A percentile compares a stretch with the other conserved stretches of the same genome.
These are phyloP conservation scores for Chalcis sispes DNA, from an alignment of 2,888 invertebrate species.

Conservation along the genomic window DNA sequence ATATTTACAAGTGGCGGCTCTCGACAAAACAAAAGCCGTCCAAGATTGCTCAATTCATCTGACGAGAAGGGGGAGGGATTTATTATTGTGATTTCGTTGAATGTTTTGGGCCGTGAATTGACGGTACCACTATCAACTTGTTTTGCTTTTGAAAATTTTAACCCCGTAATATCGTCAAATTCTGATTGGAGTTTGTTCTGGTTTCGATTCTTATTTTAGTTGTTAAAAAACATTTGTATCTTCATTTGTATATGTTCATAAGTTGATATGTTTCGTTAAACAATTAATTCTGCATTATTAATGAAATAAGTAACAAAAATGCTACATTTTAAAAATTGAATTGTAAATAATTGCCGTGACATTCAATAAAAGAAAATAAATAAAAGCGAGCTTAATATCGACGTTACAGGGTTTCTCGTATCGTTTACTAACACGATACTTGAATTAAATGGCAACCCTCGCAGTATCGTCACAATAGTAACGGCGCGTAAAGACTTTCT, in stretches of 20 bases:
- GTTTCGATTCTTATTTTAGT: neutral
- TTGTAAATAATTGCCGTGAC: no score
- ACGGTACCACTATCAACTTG: conserved; percentile 54
- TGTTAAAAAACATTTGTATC: no score
- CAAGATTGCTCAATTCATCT: conserved; percentile 75
- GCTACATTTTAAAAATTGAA: no score
- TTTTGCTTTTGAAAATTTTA: neutral
- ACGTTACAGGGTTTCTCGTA: conserved; percentile 6
- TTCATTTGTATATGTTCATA: no score
- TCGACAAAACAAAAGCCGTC: conserved; percentile 72
- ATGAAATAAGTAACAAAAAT: neutral
- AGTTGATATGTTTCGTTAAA: neutral
- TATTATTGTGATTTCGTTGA: conserved; percentile 57
- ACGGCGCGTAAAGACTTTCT: conserved; percentile 23
- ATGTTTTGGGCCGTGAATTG: conserved; percentile 67
- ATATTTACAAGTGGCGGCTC: conserved; percentile 75
- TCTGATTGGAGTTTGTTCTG: neutral
- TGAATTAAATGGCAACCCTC: conserved; percentile 14
- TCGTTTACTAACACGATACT: neutral
- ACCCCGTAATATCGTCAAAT: no score
- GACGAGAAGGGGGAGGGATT: no score
- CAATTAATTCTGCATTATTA: neutral
- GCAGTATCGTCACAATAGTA: neutral
- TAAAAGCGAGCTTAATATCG: neutral
- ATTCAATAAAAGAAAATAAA: neutral